Evolutionary conservation across 2,888 invertebrate species (phyloP), one percentile per base, ranked within the genome.

Genomic region (Parnassius orleans): DNA sequence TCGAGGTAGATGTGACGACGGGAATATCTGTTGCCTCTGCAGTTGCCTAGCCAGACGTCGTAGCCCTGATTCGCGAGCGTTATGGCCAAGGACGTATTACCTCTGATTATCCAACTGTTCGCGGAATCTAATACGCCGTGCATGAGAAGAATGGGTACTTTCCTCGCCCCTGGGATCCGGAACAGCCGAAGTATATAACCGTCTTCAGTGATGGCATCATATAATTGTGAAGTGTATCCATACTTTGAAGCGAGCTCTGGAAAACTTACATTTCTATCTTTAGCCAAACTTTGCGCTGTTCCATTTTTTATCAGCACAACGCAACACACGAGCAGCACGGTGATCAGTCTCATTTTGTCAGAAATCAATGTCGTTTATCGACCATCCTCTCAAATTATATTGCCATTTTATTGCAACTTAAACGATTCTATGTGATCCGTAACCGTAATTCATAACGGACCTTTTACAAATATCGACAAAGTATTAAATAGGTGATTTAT

Each of bases 11-110:
- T 67, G 72, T 95, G 95, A 10, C 80, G 81, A 24, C 89, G 81
- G 1, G 93, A 92, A 74, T 94, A 94, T 3, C 81, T 86, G 71
- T 93, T 94, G 5, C 95, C 95, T 60, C 95, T 83, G 12, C 84
- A 81, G 62, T 84, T 85, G 53, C 78, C 75, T 0, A 70, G 60
- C 86, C 86, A 86, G 1, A 84, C 72, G 62, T 94, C 94, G 69
- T 92, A 93, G 2, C 92, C 93, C 1, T 77, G 73, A 56, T 89
- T 87, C 0, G 92, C 90, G 43, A 93, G 71, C 0, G 69, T 69
- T 9, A 75, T 63, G 2, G 71, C 75, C 7, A 83, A 43, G 0
- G 84, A 84, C 0, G 64, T 64, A 50, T 78, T 75, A 0, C 79
- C 81, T 66, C 82, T 72, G 1, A 77, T 24, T 9, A 83, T 69